phyloP scores from a whole-genome alignment of 2,113 vertebrate species.

The Caloenas nicobarica region DNA sequence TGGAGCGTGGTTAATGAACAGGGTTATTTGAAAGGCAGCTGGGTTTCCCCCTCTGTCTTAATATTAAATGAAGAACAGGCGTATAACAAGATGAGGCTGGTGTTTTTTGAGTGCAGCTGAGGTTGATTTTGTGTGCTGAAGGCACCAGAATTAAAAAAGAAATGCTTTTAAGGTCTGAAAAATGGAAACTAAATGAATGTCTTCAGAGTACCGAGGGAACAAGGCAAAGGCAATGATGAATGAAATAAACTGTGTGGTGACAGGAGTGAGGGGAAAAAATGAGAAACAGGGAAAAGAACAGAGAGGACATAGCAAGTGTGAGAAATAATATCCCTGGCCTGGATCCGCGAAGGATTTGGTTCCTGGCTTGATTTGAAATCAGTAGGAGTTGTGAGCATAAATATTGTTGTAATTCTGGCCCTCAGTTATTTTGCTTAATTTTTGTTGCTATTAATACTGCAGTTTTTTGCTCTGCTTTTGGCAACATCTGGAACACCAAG shows the following conservation, averaged over 20 bases:
- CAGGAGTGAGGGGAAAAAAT: background rate
- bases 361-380: background rate
- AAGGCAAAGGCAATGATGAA: background rate
- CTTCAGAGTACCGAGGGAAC: background rate
- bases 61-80: background rate
- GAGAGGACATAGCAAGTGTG: background rate
- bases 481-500: accelerated
- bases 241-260: slow-evolving; percentile 12
- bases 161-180: slow-evolving; percentile 35
- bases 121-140: slow-evolving; percentile 19
- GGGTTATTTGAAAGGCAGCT: background rate
- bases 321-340: background rate
- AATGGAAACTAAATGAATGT: slow-evolving; percentile 18
- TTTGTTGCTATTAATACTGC: background rate
- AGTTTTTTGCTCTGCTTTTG: background rate
- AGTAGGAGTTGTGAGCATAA: background rate
- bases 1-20: background rate
- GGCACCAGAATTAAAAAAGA: slow-evolving; percentile 19
- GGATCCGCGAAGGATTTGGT: background rate
- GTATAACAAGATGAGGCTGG: background rate
- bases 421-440: background rate
- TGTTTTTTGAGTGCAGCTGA: background rate
- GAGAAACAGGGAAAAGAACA: background rate
- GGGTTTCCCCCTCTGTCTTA: background rate
- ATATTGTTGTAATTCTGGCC: background rate